Evolutionary conservation across 2,113 vertebrate genomes (phyloP).

Genomic region (Solenodon paradoxus): DNA sequence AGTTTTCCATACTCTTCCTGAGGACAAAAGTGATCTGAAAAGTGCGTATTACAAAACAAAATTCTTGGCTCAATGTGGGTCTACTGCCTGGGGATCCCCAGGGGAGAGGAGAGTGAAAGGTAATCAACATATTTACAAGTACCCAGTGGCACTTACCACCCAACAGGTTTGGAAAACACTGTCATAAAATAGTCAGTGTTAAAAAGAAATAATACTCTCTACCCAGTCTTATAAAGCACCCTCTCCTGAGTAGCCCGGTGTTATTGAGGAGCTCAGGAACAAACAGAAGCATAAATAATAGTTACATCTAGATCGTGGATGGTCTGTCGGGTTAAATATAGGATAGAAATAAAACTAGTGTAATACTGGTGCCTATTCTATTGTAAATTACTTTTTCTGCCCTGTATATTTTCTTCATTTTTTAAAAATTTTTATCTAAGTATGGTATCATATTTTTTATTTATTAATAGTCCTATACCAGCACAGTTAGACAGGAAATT

Average conservation of each 20-base stretch:
- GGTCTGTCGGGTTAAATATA: not conserved
- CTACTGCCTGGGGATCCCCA: not conserved
- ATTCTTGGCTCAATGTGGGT: not conserved
- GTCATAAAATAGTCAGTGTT: not conserved
- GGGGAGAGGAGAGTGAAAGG: not conserved
- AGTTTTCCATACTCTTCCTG: not conserved
- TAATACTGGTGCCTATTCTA: not conserved
- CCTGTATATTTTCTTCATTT: not conserved
- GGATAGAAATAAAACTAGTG: not conserved
- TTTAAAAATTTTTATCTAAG: no score
- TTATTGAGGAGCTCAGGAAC: not conserved
- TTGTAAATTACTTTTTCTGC: not conserved
- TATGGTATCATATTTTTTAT: no score
- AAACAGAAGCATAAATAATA: not conserved
- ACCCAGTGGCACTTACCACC: not conserved
- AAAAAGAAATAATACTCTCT: not conserved
- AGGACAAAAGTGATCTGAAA: conserved; percentile 13
- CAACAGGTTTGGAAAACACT: not conserved
- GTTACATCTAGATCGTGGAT: not conserved
- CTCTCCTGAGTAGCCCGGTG: not conserved
- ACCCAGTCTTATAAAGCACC: not conserved
- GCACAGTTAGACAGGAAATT: no score
- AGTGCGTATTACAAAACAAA: not conserved
- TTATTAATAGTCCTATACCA: no score
- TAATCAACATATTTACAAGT: not conserved